A percentile compares a stretch with the other conserved stretches of the same genome.
Evolutionary conservation across 1,140 invertebrate species (phyloP).

Genomic region (Brachionus rotundiformis): DNA sequence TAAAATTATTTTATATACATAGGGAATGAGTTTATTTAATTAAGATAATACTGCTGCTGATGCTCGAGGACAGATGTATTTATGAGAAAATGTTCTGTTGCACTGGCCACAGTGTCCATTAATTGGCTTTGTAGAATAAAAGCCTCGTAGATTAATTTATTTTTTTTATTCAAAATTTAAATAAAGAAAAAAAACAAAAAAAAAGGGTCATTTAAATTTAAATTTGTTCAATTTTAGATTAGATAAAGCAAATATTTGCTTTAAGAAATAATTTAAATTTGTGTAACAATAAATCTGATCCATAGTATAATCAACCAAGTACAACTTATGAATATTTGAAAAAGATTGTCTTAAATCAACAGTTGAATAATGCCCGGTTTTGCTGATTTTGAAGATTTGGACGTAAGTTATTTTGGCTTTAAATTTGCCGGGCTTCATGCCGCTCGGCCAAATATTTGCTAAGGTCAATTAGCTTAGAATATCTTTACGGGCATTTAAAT

Average conservation of each 20-base stretch:
- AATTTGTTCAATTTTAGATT: constrained; percentile 35
- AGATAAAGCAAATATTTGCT: constrained; percentile 50
- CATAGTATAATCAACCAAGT: background rate
- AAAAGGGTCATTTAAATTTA: background rate
- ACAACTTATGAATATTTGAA: constrained; percentile 17
- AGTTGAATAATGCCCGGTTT: constrained; percentile 46
- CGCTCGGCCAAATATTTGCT: background rate
- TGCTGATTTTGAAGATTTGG: constrained; percentile 48
- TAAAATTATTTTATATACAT: too few relatives aligned
- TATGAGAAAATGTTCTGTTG: constrained; percentile 5
- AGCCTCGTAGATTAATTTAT: background rate
- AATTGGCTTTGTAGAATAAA: background rate
- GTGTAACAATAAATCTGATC: background rate
- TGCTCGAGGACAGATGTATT: background rate
- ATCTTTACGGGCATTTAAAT: too few relatives aligned
- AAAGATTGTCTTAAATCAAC: background rate
- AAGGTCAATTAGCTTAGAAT: constrained; percentile 15
- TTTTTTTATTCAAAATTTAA: background rate
- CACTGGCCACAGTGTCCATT: background rate
- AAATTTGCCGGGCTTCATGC: background rate
- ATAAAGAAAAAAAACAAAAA: background rate
- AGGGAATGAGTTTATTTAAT: too few relatives aligned
- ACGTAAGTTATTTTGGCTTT: constrained; percentile 1
- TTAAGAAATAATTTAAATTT: background rate
- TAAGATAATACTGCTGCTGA: too few relatives aligned